A percentile compares a stretch with the other conserved stretches of the same genome.
phyloP scores from a whole-genome alignment of 37 sponge, comb jelly and placozoan species.

The Crambe crambe region DNA sequence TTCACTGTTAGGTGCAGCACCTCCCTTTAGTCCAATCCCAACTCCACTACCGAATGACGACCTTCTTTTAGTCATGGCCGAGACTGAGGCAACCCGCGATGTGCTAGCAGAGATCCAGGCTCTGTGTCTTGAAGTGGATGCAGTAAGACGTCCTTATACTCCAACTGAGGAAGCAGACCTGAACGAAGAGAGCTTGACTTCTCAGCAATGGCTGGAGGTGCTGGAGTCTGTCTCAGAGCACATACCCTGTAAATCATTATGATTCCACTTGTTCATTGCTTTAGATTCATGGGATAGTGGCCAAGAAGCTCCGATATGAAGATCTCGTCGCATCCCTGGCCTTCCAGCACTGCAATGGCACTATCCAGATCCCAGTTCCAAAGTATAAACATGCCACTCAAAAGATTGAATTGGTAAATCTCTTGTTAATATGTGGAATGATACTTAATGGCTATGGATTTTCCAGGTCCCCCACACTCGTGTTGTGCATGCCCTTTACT shows the following conservation, averaged over 20 bases:
- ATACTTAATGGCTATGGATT: not conserved
- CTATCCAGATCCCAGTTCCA: conserved; percentile 12
- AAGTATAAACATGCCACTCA: not conserved
- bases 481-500: conserved; percentile 74
- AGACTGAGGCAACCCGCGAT: conserved; percentile 64
- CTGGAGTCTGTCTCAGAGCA: not conserved
- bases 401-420: conserved; percentile 24
- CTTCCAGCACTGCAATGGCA: conserved; percentile 85
- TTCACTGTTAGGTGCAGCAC: not conserved
- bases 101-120: conserved; percentile 85
- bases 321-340: conserved; percentile 71
- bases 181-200: conserved; percentile 56
- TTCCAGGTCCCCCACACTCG: conserved; percentile 32
- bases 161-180: not conserved
- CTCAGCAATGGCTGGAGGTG: conserved; percentile 72
- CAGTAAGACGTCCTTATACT: not conserved
- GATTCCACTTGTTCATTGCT: not conserved
- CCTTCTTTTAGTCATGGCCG: conserved; percentile 48
- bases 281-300: conserved; percentile 62
- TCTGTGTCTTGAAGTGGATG: conserved; percentile 45
- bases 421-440: not conserved
- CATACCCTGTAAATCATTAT: too few relatives aligned
- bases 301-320: conserved; percentile 48
- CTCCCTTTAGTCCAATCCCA: not conserved
- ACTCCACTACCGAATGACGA: conserved; percentile 34